phyloP scores from a whole-genome alignment of 2,113 vertebrate species.

The Chinchilla lanigera region DNA sequence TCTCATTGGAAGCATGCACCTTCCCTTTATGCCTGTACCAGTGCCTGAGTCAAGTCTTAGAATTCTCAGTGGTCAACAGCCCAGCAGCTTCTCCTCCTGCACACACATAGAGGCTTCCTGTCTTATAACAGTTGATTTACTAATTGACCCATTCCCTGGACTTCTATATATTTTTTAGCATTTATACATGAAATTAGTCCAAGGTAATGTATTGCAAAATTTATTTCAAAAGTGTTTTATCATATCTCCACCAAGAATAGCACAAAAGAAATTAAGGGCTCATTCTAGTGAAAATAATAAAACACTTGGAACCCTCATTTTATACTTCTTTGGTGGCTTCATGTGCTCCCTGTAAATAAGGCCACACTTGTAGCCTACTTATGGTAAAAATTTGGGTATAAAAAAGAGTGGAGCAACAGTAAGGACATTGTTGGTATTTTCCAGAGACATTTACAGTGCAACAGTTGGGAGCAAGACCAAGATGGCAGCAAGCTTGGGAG shows the following conservation, averaged over 20 bases:
- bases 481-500: not conserved
- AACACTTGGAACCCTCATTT: not conserved
- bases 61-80: not conserved
- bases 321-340: not conserved
- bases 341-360: not conserved
- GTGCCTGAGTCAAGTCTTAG: not conserved
- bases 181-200: not conserved
- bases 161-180: not conserved
- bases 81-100: not conserved
- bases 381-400: not conserved
- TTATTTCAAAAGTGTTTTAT: not conserved
- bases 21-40: not conserved
- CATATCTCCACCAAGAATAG: not conserved
- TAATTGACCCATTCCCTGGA: not conserved
- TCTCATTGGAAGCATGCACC: rapidly evolving
- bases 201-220: not conserved
- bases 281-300: not conserved
- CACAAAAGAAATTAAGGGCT: not conserved
- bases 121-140: not conserved
- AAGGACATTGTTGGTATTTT: not conserved
- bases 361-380: not conserved
- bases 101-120: not conserved
- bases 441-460: not conserved
- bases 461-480: not conserved
- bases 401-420: not conserved